phyloP scores from a whole-genome alignment of 2,888 invertebrate genomes.

The Thecocarcelia acutangulata region DNA sequence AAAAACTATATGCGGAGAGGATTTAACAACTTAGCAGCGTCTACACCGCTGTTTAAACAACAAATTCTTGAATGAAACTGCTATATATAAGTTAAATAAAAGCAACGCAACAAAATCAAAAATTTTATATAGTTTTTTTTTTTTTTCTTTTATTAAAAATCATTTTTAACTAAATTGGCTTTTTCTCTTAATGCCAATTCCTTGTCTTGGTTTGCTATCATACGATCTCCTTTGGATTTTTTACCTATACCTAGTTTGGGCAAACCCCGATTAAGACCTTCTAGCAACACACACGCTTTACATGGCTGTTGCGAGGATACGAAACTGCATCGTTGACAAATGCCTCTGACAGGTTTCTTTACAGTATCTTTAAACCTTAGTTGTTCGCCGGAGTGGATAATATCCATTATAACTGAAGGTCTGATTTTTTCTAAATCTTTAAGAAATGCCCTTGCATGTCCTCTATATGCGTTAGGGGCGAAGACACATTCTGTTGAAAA shows the following conservation, averaged over 20 bases:
- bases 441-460: constrained; percentile 93
- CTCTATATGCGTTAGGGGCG: constrained; percentile 98
- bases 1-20: no score
- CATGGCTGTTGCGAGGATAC: constrained; percentile 96
- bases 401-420: constrained; percentile 95
- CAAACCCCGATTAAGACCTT: constrained; percentile 96
- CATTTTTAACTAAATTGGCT: constrained; percentile 81
- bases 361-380: constrained; percentile 91
- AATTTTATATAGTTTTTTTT: neutral
- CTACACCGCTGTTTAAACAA: no score
- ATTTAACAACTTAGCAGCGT: no score
- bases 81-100: neutral
- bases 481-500: constrained; percentile 99
- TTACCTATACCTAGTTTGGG: constrained; percentile 96
- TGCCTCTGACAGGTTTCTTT: constrained; percentile 90
- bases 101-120: constrained; percentile 5
- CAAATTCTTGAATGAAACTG: neutral
- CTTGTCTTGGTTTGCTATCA: constrained; percentile 84
- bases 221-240: constrained; percentile 88
- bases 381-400: constrained; percentile 95
- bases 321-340: constrained; percentile 93
- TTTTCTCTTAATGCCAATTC: constrained; percentile 78
- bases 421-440: constrained; percentile 97
- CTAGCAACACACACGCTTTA: constrained; percentile 97
- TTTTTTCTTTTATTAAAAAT: constrained; percentile 76